Conservation (phyloP, 2,113 vertebrate genomes). For the Morone chrysops region DNA sequence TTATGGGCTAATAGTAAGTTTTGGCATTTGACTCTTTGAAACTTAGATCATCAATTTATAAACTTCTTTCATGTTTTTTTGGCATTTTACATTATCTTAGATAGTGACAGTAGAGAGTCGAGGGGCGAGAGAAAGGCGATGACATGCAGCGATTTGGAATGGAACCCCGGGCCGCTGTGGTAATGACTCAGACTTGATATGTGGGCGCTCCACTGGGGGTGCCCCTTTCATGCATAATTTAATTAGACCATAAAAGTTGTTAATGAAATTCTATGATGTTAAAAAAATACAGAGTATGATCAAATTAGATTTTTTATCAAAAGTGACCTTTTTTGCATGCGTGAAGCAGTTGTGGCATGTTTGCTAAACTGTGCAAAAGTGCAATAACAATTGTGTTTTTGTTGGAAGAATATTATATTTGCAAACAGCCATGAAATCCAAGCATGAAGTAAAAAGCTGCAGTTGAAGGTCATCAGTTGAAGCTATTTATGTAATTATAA, state of each 20-base stretch:
- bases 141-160: too few species aligned
- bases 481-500: conserved; percentile 5
- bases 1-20: not conserved
- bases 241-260: not conserved
- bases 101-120: too few species aligned
- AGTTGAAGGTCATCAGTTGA: not conserved
- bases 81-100: too few species aligned
- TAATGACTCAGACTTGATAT: too few species aligned
- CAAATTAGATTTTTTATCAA: not conserved
- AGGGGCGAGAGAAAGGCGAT: too few species aligned
- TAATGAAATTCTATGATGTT: not conserved
- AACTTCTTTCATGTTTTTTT: not conserved
- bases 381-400: not conserved
- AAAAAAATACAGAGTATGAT: not conserved
- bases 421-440: not conserved
- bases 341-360: not conserved
- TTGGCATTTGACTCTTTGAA: not conserved
- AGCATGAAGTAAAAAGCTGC: not conserved
- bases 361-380: not conserved
- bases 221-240: not conserved
- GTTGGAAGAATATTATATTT: not conserved
- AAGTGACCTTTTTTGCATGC: not conserved
- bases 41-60: not conserved
- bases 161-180: too few species aligned
- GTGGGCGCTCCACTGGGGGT: too few species aligned